Evolutionary conservation across 2,113 vertebrate genomes (phyloP), one percentile per base, ranked within the genome.

Genomic region (Vidua chalybeata): DNA sequence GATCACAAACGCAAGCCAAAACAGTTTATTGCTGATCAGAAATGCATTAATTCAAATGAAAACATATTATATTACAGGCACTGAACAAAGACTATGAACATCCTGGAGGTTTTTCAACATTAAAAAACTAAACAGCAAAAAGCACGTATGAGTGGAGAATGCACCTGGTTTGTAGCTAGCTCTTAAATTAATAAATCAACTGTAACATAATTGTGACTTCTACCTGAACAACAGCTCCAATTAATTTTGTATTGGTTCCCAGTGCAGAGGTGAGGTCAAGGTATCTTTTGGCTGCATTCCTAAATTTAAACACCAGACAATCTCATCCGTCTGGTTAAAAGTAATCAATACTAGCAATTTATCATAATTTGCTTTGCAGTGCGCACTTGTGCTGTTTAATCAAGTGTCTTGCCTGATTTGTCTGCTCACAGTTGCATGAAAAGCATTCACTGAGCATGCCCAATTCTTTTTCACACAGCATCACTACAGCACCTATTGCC

Each of bases 111-210:
- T 90, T 91, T 86, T 59, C 79, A 79, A 26, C 55, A 28, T 82
- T 86, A 79, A 46, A 20, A 63, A 62, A 67, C 27, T 46, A 79
- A 91, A 51, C 33, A 2, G 2, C 6, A 73, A 51, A 91, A 91
- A 89, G 11, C 58, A 61, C 2, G 2, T 61, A 69, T 3, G 37
- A 88, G 39, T 45, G 10, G 48, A 81, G 68, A 89, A 74, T 1
- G 2, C 66, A 94, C 55, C 58, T 96, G 54, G 39, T 82, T 91
- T 74, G 33, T 33, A 88, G 51, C 63, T 82, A 66, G 31, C 43
- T 93, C 54, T 83, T 87, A 92, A 93, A 97, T 94, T 90, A 95
- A 93, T 97, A 95, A 97, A 97, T 97, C 93, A 96, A 54, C 78
- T 71, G 62, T 95, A 91, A 91, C 35, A 71, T 89, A 93, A 93